These are phyloP conservation scores for Calycopis cecrops DNA, from an alignment of 1,140 invertebrate species.

Conservation along the genomic window DNA sequence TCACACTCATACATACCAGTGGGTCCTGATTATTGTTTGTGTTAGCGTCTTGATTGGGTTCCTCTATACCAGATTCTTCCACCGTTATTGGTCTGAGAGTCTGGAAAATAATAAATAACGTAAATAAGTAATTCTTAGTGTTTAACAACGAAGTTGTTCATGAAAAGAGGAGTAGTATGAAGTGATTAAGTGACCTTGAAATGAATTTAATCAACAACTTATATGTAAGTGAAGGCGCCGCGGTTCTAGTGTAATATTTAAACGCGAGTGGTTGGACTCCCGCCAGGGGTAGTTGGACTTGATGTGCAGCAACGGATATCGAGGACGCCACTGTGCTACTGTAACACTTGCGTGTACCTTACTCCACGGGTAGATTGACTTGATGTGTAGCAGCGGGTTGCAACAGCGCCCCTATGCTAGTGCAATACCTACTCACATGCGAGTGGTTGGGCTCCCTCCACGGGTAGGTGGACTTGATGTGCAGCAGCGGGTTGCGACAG, in stretches of 20 bases:
- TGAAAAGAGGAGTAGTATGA: background rate
- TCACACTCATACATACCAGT: conserved; percentile 73
- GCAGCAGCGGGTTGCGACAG: conserved; percentile 80
- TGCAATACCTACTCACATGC: too few relatives aligned
- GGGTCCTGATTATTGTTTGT: conserved; percentile 78
- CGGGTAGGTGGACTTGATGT: background rate
- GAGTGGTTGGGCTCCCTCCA: too few relatives aligned
- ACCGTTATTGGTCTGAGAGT: conserved; percentile 76
- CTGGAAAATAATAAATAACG: conserved; percentile 39
- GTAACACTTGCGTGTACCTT: too few relatives aligned
- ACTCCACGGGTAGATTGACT: background rate
- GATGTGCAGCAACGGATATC: background rate
- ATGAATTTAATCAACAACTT: too few relatives aligned
- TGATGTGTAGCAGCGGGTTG: background rate
- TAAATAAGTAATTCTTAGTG: background rate
- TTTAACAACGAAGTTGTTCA: background rate
- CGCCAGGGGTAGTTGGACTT: background rate
- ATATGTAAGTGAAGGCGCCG: too few relatives aligned
- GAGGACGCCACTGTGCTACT: too few relatives aligned
- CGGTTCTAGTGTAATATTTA: too few relatives aligned
- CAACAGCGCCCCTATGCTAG: too few relatives aligned
- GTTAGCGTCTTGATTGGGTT: conserved; percentile 56
- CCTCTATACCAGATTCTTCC: conserved; percentile 80
- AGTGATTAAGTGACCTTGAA: too few relatives aligned
- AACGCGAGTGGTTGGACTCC: too few relatives aligned